Evolutionary conservation across 2,797 vertebrate species (phyloP).

Genomic region (Urosaurus nigricauda): DNA sequence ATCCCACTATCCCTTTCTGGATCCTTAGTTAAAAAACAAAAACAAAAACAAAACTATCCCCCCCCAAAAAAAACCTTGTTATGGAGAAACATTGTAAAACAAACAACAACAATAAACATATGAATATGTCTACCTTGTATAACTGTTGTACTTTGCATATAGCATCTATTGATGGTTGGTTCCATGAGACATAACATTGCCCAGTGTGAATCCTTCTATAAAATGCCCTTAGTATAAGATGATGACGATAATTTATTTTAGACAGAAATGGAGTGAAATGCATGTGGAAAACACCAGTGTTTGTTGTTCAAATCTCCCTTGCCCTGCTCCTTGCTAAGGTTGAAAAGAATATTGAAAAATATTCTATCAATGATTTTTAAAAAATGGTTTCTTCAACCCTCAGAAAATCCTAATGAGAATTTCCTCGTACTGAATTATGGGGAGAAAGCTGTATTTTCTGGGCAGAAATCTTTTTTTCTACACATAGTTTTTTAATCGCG

Average conservation of each 20-base stretch:
- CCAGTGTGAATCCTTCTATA: background rate
- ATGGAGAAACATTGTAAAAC: background rate
- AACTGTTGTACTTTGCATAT: background rate
- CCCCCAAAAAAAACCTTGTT: too few relatives aligned
- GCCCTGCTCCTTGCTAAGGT: too few relatives aligned
- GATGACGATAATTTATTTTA: background rate
- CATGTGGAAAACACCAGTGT: background rate
- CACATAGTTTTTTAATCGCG: too few relatives aligned
- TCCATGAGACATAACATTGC: background rate
- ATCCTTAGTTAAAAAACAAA: too few relatives aligned
- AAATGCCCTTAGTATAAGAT: background rate
- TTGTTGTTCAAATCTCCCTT: background rate
- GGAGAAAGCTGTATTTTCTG: too few relatives aligned
- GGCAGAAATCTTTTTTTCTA: too few relatives aligned
- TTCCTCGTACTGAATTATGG: too few relatives aligned
- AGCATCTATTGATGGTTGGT: background rate
- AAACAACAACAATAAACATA: background rate
- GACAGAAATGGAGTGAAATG: background rate
- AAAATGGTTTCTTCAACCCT: too few relatives aligned
- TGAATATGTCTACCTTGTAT: background rate
- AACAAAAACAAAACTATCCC: too few relatives aligned
- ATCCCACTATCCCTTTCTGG: background rate
- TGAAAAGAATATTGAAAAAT: too few relatives aligned
- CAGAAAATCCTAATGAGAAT: too few relatives aligned
- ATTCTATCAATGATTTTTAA: too few relatives aligned